phyloP scores from a whole-genome alignment of 2,797 vertebrate species.

The Todus mexicanus region DNA sequence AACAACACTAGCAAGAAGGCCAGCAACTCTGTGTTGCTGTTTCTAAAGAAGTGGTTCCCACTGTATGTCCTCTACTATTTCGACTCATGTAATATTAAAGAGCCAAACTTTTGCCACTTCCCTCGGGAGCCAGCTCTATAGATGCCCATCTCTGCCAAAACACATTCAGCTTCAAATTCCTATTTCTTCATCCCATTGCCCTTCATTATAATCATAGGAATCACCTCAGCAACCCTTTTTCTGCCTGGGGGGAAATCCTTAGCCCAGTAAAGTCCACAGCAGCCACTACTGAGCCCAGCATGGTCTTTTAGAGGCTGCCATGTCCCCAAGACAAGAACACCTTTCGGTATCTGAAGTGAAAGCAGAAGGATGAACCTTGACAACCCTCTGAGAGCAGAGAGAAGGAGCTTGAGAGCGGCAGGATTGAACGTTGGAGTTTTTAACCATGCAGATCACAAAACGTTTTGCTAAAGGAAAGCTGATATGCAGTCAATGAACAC shows the following conservation, averaged over 20 bases:
- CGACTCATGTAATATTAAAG: neutral
- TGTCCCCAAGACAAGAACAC: neutral
- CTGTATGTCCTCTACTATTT: neutral
- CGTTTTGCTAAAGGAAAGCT: conserved; percentile 1
- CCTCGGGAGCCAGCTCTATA: neutral
- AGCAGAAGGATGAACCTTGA: accelerated
- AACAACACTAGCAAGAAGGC: neutral
- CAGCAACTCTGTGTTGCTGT: neutral
- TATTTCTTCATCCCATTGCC: neutral
- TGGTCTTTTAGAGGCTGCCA: neutral
- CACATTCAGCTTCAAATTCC: neutral
- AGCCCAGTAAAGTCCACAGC: neutral
- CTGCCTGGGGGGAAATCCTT: neutral
- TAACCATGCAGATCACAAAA: neutral
- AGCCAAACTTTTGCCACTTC: neutral
- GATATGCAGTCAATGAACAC: neutral
- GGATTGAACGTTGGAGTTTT: neutral
- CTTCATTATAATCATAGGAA: neutral
- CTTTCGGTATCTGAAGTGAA: neutral
- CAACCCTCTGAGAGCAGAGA: neutral
- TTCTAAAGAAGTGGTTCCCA: neutral
- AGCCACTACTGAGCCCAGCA: neutral
- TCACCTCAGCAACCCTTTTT: neutral
- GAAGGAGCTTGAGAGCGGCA: neutral
- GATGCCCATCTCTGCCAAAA: neutral